Evolutionary conservation across 2,888 invertebrate species (phyloP), one percentile per base, ranked within the genome.

Genomic region (Conchocele bisecta): DNA sequence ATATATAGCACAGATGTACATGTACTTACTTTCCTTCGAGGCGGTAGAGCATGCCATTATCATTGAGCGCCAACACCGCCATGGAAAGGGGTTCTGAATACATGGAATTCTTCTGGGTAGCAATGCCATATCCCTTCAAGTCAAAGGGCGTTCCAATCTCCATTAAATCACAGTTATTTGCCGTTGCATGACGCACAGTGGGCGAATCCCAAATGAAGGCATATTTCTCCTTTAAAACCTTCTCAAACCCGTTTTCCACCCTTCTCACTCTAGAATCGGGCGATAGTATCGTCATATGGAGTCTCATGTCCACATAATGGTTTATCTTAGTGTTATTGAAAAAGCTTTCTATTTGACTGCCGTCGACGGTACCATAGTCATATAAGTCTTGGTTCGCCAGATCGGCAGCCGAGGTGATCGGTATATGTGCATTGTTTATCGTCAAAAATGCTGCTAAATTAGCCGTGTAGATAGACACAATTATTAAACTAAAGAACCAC

Each of bases 141-240:
- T 88, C 88, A 80, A 88, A 88, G 9, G 88, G 86, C 26, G 80
- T 71, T 0, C 88, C 88, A 15, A 89, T 83, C 65, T 87, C 86
- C 85, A 87, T 86, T 20, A 88, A 72, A 50, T 81, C 73, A 72
- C 89, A 89, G 58, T 88, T 81, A 53, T 77, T 78, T 22, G 85
- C 83, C 22, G 86, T 87, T 63, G 77, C 79, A 66, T 87, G 84
- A 13, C 86, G 74, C 20, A 88, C 81, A n/a, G 81, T 82, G 0
- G 89, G 89, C 1, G 88, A 88, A 61, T 89, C 89, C 89, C 89
- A 89, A 22, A 89, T 82, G 67, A 89, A 89, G 54, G 88, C 89
- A 74, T 89, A 89, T 61, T 83, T 82, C 28, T 83, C 85, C 50
- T 83, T 74, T 33, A 79, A 59, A 9, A 82, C 88, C 51, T 84